A percentile compares a stretch with the other conserved stretches of the same genome.
Evolutionary conservation across 2,797 vertebrate genomes (phyloP).

Genomic region (Cryptoprocta ferox): DNA sequence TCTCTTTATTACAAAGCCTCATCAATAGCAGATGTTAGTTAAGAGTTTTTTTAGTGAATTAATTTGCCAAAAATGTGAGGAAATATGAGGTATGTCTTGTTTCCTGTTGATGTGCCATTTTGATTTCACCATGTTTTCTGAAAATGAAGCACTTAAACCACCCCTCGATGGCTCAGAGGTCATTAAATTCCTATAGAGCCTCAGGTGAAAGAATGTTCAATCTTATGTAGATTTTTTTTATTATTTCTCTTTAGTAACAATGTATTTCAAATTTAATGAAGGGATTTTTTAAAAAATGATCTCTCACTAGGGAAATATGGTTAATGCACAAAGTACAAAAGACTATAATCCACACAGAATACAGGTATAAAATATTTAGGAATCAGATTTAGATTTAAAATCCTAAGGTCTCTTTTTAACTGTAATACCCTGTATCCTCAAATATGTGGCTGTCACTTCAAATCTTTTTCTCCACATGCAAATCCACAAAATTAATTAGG

Average conservation of each 20-base stretch:
- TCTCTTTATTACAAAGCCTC: not conserved
- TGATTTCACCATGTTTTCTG: not conserved
- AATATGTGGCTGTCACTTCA: not conserved
- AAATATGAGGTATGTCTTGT: not conserved
- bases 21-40: not conserved
- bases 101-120: not conserved
- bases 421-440: not conserved
- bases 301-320: not conserved
- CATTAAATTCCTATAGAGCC: slow-evolving; percentile 30
- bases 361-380: slow-evolving; percentile 45
- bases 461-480: not conserved
- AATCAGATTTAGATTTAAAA: slow-evolving; percentile 24
- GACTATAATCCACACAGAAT: not conserved
- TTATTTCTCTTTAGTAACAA: slow-evolving; percentile 29
- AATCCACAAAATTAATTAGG: slow-evolving; percentile 1
- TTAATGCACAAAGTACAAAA: slow-evolving; percentile 23
- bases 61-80: not conserved
- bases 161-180: not conserved
- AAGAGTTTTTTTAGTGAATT: not conserved
- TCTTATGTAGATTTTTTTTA: not conserved
- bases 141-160: slow-evolving; percentile 5
- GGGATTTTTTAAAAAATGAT: not conserved
- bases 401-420: slow-evolving; percentile 4
- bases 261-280: slow-evolving; percentile 71
- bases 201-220: not conserved